phyloP scores from a whole-genome alignment of 1,140 invertebrate genomes.

The Acyrthosiphon pisum region DNA sequence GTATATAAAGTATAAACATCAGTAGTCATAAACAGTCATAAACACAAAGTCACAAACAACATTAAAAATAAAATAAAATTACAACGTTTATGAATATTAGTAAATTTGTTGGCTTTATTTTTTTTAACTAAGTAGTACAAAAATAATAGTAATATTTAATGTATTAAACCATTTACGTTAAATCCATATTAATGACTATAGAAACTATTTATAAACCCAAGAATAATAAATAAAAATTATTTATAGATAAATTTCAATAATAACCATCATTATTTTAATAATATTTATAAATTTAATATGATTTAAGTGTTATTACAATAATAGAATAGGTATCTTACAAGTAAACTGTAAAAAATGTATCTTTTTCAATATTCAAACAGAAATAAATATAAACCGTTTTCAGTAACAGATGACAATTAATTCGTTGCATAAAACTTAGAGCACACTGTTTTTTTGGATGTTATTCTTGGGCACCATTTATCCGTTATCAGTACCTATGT shows the following conservation, averaged over 20 bases:
- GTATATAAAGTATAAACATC: accelerated
- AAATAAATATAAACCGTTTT: neutral
- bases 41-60: neutral
- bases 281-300: too few species aligned
- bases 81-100: neutral
- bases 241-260: too few species aligned
- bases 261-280: too few species aligned
- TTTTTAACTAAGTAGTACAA: too few species aligned
- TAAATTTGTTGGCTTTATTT: too few species aligned
- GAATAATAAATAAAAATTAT: neutral
- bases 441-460: neutral
- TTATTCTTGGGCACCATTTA: neutral
- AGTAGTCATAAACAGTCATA: neutral
- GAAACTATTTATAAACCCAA: too few species aligned
- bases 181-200: neutral
- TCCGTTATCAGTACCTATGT: neutral
- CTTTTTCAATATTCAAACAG: neutral
- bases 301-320: too few species aligned
- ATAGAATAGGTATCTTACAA: too few species aligned
- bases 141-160: neutral
- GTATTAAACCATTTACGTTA: neutral
- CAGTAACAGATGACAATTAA: neutral
- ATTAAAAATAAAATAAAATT: neutral
- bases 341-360: too few species aligned
- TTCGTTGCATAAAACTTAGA: neutral